Percentiles rank a stretch among this genome's conserved stretches.
These are phyloP conservation scores for Synergus umbraculus DNA, from an alignment of 2,888 invertebrate species.

Conservation along the genomic window DNA sequence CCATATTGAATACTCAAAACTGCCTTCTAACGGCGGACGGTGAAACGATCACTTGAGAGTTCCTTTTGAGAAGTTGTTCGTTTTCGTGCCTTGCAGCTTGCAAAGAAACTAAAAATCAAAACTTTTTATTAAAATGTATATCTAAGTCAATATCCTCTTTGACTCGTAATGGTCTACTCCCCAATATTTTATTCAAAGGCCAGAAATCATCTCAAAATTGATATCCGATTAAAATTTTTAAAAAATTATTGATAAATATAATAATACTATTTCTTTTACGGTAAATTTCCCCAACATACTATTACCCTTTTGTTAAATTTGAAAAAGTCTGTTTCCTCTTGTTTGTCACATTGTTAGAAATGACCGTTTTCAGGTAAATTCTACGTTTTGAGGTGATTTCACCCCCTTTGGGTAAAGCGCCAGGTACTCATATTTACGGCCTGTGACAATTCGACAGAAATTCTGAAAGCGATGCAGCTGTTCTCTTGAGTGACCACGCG, in stretches of 20 bases:
- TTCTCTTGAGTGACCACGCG: slow-evolving; percentile 67
- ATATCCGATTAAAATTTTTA: too few species aligned
- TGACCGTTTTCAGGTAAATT: slow-evolving; percentile 32
- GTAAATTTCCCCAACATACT: neutral
- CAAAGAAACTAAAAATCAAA: slow-evolving; percentile 67
- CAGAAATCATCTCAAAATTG: slow-evolving; percentile 6
- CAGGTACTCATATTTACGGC: slow-evolving; percentile 48
- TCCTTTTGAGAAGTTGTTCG: slow-evolving; percentile 65
- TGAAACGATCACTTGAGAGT: slow-evolving; percentile 36
- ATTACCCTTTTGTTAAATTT: neutral
- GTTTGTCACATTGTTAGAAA: slow-evolving; percentile 40
- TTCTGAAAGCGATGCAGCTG: slow-evolving; percentile 69
- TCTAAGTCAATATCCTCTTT: slow-evolving; percentile 37
- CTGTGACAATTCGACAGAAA: slow-evolving; percentile 58
- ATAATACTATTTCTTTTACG: neutral
- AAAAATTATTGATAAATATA: too few species aligned
- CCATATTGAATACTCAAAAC: slow-evolving; percentile 29
- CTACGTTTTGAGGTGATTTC: slow-evolving; percentile 37
- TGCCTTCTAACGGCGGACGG: slow-evolving; percentile 27
- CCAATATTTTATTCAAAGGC: neutral
- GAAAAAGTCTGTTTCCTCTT: slow-evolving; percentile 40
- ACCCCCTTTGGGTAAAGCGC: slow-evolving; percentile 41
- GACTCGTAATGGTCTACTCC: slow-evolving; percentile 52
- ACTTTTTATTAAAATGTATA: slow-evolving; percentile 55
- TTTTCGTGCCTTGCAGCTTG: slow-evolving; percentile 75